Percentiles rank a stretch among this genome's conserved stretches.
Conservation (phyloP, 2,797 vertebrate species). For the Chanos chanos region DNA sequence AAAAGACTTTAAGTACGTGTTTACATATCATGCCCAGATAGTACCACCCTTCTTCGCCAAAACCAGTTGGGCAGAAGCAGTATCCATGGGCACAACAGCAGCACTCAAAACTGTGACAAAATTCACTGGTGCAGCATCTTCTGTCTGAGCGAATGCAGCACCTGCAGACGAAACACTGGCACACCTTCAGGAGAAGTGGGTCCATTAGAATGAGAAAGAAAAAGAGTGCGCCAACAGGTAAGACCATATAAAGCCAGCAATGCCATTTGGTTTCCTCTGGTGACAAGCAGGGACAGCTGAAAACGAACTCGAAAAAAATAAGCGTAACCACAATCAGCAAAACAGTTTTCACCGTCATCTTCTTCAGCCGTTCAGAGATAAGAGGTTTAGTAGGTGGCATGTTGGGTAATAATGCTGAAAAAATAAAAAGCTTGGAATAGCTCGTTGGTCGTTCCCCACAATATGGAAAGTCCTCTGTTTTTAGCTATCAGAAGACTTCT, state of each 20-base stretch:
- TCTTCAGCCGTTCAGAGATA: no score
- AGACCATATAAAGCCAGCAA: conserved; percentile 38
- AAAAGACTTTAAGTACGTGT: conserved; percentile 10
- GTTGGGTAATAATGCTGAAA: no score
- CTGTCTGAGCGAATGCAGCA: conserved; percentile 5
- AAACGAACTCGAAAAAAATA: conserved; percentile 33
- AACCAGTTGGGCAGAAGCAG: conserved; percentile 3
- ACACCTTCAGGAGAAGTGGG: conserved; percentile 24
- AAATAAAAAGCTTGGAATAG: no score
- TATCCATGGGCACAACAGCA: conserved; percentile 27
- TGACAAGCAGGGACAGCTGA: conserved; percentile 28
- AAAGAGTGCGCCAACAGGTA: conserved; percentile 15
- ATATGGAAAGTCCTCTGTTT: no score
- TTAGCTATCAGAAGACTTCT: no score
- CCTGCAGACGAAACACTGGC: conserved; percentile 23
- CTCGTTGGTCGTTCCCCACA: no score
- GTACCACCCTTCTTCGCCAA: background rate
- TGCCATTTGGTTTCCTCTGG: conserved; percentile 23
- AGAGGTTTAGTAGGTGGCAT: no score
- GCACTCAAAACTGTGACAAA: conserved; percentile 19
- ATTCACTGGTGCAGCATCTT: conserved; percentile 6
- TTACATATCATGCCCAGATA: background rate
- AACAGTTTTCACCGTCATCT: conserved; percentile 15
- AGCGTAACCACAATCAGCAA: conserved; percentile 1
- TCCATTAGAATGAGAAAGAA: conserved; percentile 16